These are phyloP conservation scores for Phallusia fumigata DNA, from an alignment of 23 tunicate genomes.

Conservation along the genomic window DNA sequence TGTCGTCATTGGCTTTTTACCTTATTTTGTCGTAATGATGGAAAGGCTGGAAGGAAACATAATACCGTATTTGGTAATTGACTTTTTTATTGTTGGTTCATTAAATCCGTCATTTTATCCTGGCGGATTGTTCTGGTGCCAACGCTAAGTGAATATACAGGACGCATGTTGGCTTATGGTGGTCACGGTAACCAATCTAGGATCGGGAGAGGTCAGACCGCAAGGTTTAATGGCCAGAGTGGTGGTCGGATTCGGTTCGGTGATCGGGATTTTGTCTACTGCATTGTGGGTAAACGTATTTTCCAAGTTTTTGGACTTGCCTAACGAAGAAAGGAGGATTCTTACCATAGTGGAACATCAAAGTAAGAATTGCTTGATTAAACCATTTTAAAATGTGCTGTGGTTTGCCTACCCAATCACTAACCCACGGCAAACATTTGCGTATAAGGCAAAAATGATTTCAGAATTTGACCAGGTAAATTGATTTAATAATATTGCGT, in stretches of 20 bases:
- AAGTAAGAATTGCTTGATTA: constrained; percentile 21
- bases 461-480: background rate
- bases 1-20: constrained; percentile 31
- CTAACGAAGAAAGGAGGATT: constrained; percentile 48
- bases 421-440: no score
- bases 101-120: background rate
- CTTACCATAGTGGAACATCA: constrained; percentile 45
- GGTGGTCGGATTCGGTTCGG: constrained; percentile 50
- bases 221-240: constrained; percentile 31
- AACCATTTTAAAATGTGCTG: no score
- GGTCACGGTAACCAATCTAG: constrained; percentile 57
- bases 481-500: background rate
- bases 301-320: constrained; percentile 47
- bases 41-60: constrained; percentile 26
- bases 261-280: constrained; percentile 47
- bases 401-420: no score
- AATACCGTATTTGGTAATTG: constrained; percentile 16
- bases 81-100: background rate
- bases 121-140: background rate
- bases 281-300: constrained; percentile 64
- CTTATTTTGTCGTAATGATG: constrained; percentile 33
- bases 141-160: constrained; percentile 10
- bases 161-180: constrained; percentile 61
- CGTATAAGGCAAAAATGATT: no score
- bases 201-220: constrained; percentile 56